Evolutionary conservation across 2,113 vertebrate species (phyloP), one percentile per base, ranked within the genome.

Genomic region (Trachemys scripta): DNA sequence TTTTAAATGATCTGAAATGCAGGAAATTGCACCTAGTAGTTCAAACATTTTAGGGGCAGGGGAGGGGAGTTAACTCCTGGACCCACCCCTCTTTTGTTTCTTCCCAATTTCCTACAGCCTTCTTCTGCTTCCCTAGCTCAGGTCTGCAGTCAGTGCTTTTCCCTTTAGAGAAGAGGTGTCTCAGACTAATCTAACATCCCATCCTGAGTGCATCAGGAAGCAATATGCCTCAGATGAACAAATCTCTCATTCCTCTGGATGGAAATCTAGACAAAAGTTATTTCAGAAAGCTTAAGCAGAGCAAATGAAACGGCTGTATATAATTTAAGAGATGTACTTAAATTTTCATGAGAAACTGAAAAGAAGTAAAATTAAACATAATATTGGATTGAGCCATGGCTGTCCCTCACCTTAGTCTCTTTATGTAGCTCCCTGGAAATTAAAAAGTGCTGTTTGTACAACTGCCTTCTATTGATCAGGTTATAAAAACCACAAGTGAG

Each of bases 361-460:
- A 94, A 49, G 47, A 90, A 51, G 89, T 81, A 84, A 82, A 84
- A 87, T 82, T 54, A 57, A 76, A 83, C 65, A 87, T 78, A 45
- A 6, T 10, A 51, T 53, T 12, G 47, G 80, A 79, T 47, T 12
- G 35, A 88, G 22, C 22, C 53, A 84, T 16, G 2, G 79, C 69
- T 17, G 11, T 27, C 49, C 42, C 65, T 57, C 20, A 8, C 53
- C 81, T 35, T 10, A 29, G 27, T 51, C 42, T 16, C 4, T 19
- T 47, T 24, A 53, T 35, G 59, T 51, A 45, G 76, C 78, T 90
- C 90, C 75, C 42, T 88, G 88, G 84, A 96, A 96, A 85, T 91
- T 93, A 95, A 93, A 79, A 94, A 38, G 25, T 59, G 80, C 11
- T 96, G 72, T 96, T 95, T 91, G 81, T 91, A 89, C 72, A 95